Percentiles rank a stretch among this genome's conserved stretches.
Evolutionary conservation across 1,140 invertebrate genomes (phyloP).

Genomic region (Eumeta japonica): DNA sequence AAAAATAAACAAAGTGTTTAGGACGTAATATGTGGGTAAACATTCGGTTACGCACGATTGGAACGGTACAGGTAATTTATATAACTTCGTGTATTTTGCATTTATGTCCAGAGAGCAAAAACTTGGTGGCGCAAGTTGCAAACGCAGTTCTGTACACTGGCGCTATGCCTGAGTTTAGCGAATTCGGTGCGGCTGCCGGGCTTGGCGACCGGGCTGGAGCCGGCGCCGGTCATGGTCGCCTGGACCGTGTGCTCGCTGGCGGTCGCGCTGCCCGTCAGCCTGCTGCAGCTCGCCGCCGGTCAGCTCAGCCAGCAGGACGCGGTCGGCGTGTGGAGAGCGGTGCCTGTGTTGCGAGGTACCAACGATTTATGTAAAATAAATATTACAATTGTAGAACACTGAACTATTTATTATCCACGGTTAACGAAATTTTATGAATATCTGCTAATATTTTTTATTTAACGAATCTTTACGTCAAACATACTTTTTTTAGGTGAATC

Average conservation of each 20-base stretch:
- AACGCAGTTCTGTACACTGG: slow-evolving; percentile 43
- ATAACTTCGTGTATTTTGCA: too few species aligned
- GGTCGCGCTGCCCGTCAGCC: slow-evolving; percentile 28
- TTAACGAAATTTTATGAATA: too few species aligned
- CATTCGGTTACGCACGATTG: too few species aligned
- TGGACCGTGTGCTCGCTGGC: slow-evolving; percentile 42
- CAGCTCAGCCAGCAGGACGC: slow-evolving; percentile 46
- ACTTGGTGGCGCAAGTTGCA: slow-evolving; percentile 30
- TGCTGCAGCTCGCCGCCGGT: slow-evolving; percentile 43
- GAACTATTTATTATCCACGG: too few species aligned
- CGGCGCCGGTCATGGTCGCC: slow-evolving; percentile 37
- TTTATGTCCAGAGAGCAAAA: slow-evolving; percentile 45
- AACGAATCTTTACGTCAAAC: too few species aligned
- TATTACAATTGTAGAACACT: too few species aligned
- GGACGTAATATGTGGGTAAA: too few species aligned
- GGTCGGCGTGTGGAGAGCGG: slow-evolving; percentile 47
- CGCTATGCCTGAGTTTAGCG: slow-evolving; percentile 36
- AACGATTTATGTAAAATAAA: too few species aligned
- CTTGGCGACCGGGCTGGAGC: slow-evolving; percentile 39
- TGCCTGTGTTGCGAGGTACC: slow-evolving; percentile 47
- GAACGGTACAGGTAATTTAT: too few species aligned
- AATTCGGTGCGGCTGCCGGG: slow-evolving; percentile 37
- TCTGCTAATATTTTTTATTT: too few species aligned
- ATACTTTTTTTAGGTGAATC: too few species aligned
- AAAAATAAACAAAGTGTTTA: too few species aligned